Conservation (phyloP, 2,888 invertebrate species). For the Phyllotreta striolata region DNA sequence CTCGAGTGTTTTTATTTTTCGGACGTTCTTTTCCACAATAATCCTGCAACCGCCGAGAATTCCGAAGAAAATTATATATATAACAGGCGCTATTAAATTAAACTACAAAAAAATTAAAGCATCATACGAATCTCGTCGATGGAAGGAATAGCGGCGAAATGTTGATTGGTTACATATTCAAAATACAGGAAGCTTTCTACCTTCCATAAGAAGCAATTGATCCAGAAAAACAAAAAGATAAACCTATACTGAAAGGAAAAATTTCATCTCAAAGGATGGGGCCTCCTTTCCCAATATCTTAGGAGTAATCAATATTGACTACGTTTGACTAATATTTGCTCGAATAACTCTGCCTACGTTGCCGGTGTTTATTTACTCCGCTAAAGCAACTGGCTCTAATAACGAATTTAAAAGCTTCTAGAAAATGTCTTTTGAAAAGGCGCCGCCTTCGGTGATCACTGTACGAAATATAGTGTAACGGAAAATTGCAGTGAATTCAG, state of each 20-base stretch:
- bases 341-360: conserved; percentile 48
- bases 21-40: neutral
- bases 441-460: conserved; percentile 12
- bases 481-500: conserved; percentile 6
- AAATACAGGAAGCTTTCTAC: no score
- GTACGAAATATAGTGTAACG: conserved; percentile 6
- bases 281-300: conserved; percentile 46
- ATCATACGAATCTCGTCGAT: no score
- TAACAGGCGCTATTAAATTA: no score
- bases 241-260: conserved; percentile 19
- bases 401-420: conserved; percentile 45
- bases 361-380: conserved; percentile 47
- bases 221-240: neutral
- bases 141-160: no score
- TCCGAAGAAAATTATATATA: neutral
- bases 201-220: no score
- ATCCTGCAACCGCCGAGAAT: neutral
- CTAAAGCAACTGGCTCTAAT: conserved; percentile 38
- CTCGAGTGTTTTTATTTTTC: conserved; percentile 11
- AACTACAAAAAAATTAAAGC: no score
- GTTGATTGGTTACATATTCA: no score
- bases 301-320: conserved; percentile 49
- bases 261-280: conserved; percentile 30
- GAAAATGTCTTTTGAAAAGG: conserved; percentile 39
- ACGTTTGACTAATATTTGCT: conserved; percentile 50